Evolutionary conservation across 2,797 vertebrate genomes (phyloP), one percentile per base, ranked within the genome.

Genomic region (Petrocephalus schoutedeni): DNA sequence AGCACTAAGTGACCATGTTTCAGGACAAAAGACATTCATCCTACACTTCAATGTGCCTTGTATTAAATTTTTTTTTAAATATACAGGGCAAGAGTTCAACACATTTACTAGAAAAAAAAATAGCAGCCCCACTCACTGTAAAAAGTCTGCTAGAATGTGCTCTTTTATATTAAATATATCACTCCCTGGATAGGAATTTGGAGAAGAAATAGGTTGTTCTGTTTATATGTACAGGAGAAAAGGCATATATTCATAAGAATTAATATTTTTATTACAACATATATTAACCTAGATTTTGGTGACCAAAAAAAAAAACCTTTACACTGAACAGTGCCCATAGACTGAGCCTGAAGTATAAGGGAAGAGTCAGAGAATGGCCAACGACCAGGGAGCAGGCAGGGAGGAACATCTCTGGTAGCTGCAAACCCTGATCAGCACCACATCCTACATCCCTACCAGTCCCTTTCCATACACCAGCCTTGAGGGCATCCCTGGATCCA

Each of bases 51-150:
- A 49, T 84, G 51, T 56, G 21, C n/a, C 82, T 53, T 32, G 28
- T 84, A 84, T 84, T 82, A 54, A 53, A 84, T 54, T 1, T 64
- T 28, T 28, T 64, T 83, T 21, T 54, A 83, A 83, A 53, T 54
- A 84, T 28, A 56, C 21, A 54, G 21, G n/a, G 21, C 45, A 53
- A 54, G 51, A 53, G 82, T 49, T 53, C 16, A 41, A 74, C 67
- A 74, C 67, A 36, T 28, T 84, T 84, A 84, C 74, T 80, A 80
- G 16, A 80, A 49, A 80, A 71, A 80, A 71, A 45, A 49, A 36
- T 16, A 71, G 49, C 41, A 80, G 74, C 74, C 19, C 74, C 74
- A 80, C 41, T 54, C 21, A 84, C 82, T 21, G 14, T 8, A 51
- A 84, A 6, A 84, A 54, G 23, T 84, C n/a, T 54, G 21, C 4